Percentiles rank a stretch among this genome's conserved stretches.
Evolutionary conservation across 2,113 vertebrate species (phyloP).

Genomic region (Caloenas nicobarica): DNA sequence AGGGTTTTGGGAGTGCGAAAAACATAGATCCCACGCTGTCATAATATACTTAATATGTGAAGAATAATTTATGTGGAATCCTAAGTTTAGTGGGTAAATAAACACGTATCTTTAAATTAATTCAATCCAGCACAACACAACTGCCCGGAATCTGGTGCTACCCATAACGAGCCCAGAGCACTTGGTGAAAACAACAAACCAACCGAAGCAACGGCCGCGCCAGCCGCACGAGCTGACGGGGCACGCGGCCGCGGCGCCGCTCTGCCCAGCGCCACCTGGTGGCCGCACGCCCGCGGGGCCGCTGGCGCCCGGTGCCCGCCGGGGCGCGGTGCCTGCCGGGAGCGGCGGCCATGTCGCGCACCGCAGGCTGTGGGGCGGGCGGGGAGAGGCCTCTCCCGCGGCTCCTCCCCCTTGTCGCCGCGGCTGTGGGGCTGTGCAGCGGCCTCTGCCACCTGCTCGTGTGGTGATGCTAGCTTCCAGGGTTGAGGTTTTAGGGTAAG

Average conservation of each 20-base stretch:
- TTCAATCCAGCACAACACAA: not conserved
- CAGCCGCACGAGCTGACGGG: not conserved
- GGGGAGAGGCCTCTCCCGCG: rapidly evolving
- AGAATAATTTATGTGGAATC: not conserved
- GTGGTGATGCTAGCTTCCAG: not conserved
- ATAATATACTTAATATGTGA: not conserved
- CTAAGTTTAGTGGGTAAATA: not conserved
- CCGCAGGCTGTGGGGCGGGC: not conserved
- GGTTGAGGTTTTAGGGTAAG: not conserved
- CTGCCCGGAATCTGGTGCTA: not conserved
- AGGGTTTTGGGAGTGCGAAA: not conserved
- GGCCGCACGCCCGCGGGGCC: not conserved
- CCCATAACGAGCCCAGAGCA: not conserved
- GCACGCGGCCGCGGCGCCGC: not conserved
- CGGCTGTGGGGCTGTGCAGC: not conserved
- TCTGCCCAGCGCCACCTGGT: constrained; percentile 32
- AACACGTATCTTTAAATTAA: not conserved
- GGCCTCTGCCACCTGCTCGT: not conserved
- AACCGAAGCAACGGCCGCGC: not conserved
- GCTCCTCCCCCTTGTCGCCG: rapidly evolving
- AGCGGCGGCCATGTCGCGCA: constrained; percentile 45
- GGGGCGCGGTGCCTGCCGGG: constrained; percentile 35
- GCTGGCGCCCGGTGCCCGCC: not conserved
- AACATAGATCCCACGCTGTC: not conserved
- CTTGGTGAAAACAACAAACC: not conserved